Percentiles rank a stretch among this genome's conserved stretches.
Conservation (phyloP, 35 echinoderm and acorn worm species). For the Diadema setosum region DNA sequence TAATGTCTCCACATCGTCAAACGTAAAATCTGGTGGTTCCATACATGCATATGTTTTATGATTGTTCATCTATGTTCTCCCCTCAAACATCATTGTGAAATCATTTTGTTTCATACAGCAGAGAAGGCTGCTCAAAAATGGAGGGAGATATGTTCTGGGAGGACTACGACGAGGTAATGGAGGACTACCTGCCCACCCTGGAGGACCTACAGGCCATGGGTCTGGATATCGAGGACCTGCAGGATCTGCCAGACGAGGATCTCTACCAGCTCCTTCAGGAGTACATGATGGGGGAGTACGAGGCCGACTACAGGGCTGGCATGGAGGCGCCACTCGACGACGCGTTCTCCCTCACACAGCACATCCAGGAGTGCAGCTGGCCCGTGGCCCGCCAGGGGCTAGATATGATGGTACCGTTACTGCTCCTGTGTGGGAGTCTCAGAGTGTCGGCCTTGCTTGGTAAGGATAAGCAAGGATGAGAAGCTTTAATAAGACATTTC, state of each 20-base stretch:
- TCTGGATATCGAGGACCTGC: neutral
- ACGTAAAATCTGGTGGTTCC: no score
- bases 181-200: neutral
- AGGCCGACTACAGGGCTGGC: slow-evolving; percentile 17
- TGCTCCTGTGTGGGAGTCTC: slow-evolving; percentile 40
- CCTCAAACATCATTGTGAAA: no score
- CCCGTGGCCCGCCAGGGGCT: slow-evolving; percentile 56
- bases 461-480: no score
- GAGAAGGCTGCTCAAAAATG: no score
- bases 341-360: slow-evolving; percentile 37
- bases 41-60: no score
- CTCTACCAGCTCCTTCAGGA: slow-evolving; percentile 27
- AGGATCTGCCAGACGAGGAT: slow-evolving; percentile 10
- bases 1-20: no score
- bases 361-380: slow-evolving; percentile 46
- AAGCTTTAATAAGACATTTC: no score
- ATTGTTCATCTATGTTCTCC: no score
- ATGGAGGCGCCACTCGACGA: neutral
- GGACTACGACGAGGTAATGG: neutral
- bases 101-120: no score
- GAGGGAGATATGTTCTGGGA: neutral
- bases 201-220: neutral
- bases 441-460: slow-evolving; percentile 35
- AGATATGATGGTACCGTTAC: slow-evolving; percentile 59
- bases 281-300: slow-evolving; percentile 37